These are phyloP conservation scores for Melieria crassipennis DNA, from an alignment of 2,888 invertebrate species.

Conservation along the genomic window DNA sequence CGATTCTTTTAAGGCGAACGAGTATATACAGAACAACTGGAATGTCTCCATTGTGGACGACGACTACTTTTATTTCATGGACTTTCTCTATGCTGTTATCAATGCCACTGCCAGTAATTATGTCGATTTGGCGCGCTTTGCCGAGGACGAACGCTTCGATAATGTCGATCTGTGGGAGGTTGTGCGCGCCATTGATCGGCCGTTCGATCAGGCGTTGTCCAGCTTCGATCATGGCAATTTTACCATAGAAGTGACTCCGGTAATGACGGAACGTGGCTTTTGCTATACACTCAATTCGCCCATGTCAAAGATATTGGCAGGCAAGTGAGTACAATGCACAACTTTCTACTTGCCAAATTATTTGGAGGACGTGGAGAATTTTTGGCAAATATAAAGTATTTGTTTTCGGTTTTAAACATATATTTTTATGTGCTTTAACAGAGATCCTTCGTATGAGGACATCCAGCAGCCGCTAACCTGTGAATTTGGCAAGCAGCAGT, in stretches of 20 bases:
- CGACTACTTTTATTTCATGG: constrained; percentile 66
- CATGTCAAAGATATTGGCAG: constrained; percentile 53
- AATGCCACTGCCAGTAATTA: constrained; percentile 67
- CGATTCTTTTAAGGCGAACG: constrained; percentile 57
- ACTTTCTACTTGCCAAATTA: no score
- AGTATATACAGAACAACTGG: constrained; percentile 63
- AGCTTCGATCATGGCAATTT: constrained; percentile 52
- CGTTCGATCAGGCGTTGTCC: constrained; percentile 54
- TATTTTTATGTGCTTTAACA: constrained; percentile 26
- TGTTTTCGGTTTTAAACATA: background rate
- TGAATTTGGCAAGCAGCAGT: constrained; percentile 61
- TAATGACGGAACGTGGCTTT: constrained; percentile 74
- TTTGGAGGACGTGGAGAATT: background rate
- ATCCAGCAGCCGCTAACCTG: constrained; percentile 53
- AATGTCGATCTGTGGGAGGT: constrained; percentile 65
- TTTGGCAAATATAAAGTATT: background rate
- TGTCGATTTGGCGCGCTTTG: constrained; percentile 61
- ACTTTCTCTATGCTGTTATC: constrained; percentile 66
- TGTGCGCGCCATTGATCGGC: constrained; percentile 51
- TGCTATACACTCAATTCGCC: constrained; percentile 74
- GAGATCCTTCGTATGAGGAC: constrained; percentile 44
- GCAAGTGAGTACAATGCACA: constrained; percentile 45
- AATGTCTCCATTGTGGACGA: constrained; percentile 62
- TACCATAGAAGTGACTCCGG: constrained; percentile 53
- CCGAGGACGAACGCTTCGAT: constrained; percentile 64